A percentile compares a stretch with the other conserved stretches of the same genome.
Conservation (phyloP, 2,888 invertebrate genomes). For the Drosophila barbarae region DNA sequence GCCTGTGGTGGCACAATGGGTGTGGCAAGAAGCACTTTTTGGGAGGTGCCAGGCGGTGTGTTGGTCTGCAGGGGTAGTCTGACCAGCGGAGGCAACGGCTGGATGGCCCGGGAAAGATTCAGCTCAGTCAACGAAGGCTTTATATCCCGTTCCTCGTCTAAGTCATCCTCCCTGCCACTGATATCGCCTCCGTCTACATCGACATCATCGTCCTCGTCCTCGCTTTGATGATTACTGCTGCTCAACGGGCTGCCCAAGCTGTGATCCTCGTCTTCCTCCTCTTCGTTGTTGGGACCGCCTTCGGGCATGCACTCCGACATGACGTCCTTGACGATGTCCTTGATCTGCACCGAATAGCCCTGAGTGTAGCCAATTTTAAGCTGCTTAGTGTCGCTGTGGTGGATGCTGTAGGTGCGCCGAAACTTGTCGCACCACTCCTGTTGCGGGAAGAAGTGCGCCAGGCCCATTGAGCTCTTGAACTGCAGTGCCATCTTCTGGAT, state of each 20-base stretch:
- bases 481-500: conserved; percentile 78
- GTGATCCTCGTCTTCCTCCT: conserved; percentile 38
- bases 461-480: conserved; percentile 76
- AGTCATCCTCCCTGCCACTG: conserved; percentile 49
- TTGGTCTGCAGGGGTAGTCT: conserved; percentile 50
- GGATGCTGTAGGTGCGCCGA: conserved; percentile 70
- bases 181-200: conserved; percentile 41
- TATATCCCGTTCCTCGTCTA: conserved; percentile 47
- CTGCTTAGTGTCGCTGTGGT: conserved; percentile 71
- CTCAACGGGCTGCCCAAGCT: conserved; percentile 30
- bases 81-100: conserved; percentile 51
- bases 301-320: conserved; percentile 64
- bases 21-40: conserved; percentile 75
- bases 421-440: conserved; percentile 78
- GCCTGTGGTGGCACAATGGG: conserved; percentile 63
- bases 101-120: conserved; percentile 37
- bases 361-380: conserved; percentile 74
- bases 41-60: conserved; percentile 56
- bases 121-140: conserved; percentile 58
- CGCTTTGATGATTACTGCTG: conserved; percentile 24
- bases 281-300: conserved; percentile 1
- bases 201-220: conserved; percentile 36
- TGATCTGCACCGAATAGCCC: conserved; percentile 76
- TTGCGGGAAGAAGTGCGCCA: conserved; percentile 76
- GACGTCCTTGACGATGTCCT: conserved; percentile 75